Conservation (phyloP, 2,113 vertebrate species). For the Danio rerio region GRCz12tu NC_133199.1:40792001-40792500, state of each 20-base stretch:
- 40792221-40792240: background rate
- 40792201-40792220: background rate
- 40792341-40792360: conserved; percentile 83
- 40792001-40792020: no score
- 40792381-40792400: conserved; percentile 89
- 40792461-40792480: background rate
- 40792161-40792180: no score
- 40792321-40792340: conserved; percentile 88
- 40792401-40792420: conserved; percentile 91
- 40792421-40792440: conserved; percentile 91
- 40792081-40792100: no score
- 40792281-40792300: conserved; percentile 92
- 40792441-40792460: conserved; percentile 4
- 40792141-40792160: no score
- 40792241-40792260: conserved; percentile 86
- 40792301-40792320: conserved; percentile 91
- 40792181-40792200: background rate
- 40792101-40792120: no score
- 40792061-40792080: no score
- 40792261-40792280: conserved; percentile 88
- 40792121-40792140: no score
- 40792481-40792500: conserved; percentile 12
- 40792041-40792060: no score
- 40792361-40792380: conserved; percentile 89
- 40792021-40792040: no score